Conservation (phyloP, 2,888 invertebrate genomes). For the Listrodromus nycthemerus region DNA sequence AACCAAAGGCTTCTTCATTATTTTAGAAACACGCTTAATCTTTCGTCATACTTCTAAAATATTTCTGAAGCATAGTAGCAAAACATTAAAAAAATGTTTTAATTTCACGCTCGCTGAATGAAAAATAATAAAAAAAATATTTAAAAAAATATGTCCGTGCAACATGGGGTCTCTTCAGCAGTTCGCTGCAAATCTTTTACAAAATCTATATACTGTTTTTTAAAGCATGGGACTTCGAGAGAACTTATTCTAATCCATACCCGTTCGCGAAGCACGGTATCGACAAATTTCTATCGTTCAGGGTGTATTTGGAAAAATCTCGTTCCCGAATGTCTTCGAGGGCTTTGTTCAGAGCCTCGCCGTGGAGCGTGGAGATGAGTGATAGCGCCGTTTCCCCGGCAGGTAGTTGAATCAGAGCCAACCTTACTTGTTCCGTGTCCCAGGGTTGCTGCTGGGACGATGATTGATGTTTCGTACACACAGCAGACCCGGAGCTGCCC, state of each 20-base stretch:
- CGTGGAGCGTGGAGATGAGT: slow-evolving; percentile 73
- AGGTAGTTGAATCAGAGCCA: slow-evolving; percentile 77
- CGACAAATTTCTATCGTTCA: slow-evolving; percentile 63
- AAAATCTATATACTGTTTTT: background rate
- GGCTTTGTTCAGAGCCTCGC: slow-evolving; percentile 71
- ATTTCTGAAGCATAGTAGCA: too few relatives aligned
- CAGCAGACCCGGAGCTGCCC: slow-evolving; percentile 73
- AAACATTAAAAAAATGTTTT: too few relatives aligned
- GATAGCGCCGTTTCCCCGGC: slow-evolving; percentile 78
- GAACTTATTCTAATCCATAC: slow-evolving; percentile 60
- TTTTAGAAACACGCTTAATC: too few relatives aligned
- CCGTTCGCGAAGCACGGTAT: slow-evolving; percentile 71
- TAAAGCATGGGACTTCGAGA: background rate
- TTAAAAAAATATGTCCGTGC: too few relatives aligned
- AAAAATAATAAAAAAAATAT: too few relatives aligned
- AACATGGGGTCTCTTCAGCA: too few relatives aligned
- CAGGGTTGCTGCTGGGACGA: slow-evolving; percentile 76
- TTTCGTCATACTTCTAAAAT: too few relatives aligned
- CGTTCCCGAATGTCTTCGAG: slow-evolving; percentile 71
- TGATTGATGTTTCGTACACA: slow-evolving; percentile 72
- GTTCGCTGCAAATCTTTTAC: too few relatives aligned
- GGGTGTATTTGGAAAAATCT: slow-evolving; percentile 62
- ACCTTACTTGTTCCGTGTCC: slow-evolving; percentile 77
- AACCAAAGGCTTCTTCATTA: too few relatives aligned
- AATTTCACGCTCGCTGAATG: too few relatives aligned